Conservation (phyloP, 2,113 vertebrate genomes). For the Aptenodytes forsteri region DNA sequence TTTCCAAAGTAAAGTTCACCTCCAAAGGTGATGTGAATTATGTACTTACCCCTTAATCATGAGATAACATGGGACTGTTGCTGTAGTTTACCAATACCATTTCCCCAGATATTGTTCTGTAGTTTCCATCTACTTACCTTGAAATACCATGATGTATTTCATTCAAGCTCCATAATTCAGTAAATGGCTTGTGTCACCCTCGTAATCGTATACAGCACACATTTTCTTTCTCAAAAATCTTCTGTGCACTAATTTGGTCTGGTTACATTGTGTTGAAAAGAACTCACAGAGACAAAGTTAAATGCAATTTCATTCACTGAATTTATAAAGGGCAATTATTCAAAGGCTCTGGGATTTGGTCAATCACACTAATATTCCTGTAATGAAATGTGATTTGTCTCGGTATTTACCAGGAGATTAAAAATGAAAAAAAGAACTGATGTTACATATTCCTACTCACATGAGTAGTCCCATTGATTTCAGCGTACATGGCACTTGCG, state of each 20-base stretch:
- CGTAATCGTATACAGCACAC: background rate
- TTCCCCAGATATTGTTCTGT: background rate
- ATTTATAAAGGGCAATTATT: background rate
- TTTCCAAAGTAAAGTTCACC: conserved; percentile 42
- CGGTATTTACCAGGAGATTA: background rate
- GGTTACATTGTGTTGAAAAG: background rate
- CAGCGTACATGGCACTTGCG: background rate
- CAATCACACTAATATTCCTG: background rate
- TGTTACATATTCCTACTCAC: background rate
- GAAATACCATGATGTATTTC: background rate
- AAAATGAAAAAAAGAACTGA: background rate
- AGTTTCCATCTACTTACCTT: background rate
- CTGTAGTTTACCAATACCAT: background rate
- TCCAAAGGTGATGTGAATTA: background rate
- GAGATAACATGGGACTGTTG: background rate
- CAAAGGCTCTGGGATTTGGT: conserved; percentile 1
- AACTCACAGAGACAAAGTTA: background rate
- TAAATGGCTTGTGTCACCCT: background rate
- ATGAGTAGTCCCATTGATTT: background rate
- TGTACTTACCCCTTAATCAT: background rate
- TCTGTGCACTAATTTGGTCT: background rate
- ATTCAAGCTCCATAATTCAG: background rate
- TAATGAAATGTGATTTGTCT: conserved; percentile 28
- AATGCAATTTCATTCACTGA: background rate
- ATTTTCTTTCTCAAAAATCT: background rate